Evolutionary conservation across 2,797 vertebrate genomes (phyloP).

Genomic region (Pangasius krempfi): DNA sequence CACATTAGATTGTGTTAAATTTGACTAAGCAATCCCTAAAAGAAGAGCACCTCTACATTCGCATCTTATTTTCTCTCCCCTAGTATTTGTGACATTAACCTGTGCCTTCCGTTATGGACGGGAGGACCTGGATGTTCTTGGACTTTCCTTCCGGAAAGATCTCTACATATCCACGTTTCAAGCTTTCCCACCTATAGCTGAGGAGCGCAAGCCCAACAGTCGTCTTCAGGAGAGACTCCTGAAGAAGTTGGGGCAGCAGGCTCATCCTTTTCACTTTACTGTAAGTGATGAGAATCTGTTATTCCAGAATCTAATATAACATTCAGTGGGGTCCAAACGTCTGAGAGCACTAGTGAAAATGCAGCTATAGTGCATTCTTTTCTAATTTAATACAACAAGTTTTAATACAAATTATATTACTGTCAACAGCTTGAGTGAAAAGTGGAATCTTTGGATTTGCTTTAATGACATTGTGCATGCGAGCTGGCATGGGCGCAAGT

Average conservation of each 20-base stretch:
- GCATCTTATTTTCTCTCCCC: background rate
- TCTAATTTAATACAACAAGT: background rate
- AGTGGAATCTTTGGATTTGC: background rate
- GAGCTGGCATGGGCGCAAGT: background rate
- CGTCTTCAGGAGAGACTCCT: slow-evolving; percentile 93
- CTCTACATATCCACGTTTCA: slow-evolving; percentile 95
- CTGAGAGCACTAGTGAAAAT: background rate
- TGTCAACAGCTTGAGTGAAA: background rate
- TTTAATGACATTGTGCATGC: background rate
- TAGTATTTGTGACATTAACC: slow-evolving; percentile 94
- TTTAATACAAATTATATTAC: background rate
- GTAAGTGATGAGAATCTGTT: slow-evolving; percentile 63
- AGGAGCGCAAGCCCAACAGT: slow-evolving; percentile 89
- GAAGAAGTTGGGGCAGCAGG: slow-evolving; percentile 93
- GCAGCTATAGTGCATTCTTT: background rate
- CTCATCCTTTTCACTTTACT: slow-evolving; percentile 89
- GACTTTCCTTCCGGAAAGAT: slow-evolving; percentile 94
- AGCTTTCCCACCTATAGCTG: slow-evolving; percentile 88
- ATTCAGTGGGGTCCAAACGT: background rate
- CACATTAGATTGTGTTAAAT: background rate
- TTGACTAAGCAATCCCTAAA: background rate
- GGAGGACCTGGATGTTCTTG: slow-evolving; percentile 93
- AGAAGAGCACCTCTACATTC: background rate
- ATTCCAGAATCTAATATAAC: background rate
- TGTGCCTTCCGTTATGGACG: slow-evolving; percentile 96